A percentile compares a stretch with the other conserved stretches of the same genome.
These are phyloP conservation scores for Physocephala rufipes DNA, from an alignment of 2,888 invertebrate species.

Conservation along the genomic window DNA sequence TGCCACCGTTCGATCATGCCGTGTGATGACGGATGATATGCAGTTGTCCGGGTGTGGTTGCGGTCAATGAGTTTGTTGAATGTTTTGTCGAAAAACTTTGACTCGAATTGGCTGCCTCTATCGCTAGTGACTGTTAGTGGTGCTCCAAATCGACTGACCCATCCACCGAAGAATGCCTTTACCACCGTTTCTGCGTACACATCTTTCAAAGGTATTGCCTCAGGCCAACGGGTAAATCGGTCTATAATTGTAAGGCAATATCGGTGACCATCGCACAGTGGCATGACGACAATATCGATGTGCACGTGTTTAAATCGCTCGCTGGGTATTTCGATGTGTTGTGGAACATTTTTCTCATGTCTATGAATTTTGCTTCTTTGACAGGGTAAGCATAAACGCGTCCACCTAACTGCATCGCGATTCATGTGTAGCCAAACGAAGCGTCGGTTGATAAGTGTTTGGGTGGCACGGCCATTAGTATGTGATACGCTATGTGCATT, in stretches of 20 bases:
- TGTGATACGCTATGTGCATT: conserved; percentile 35
- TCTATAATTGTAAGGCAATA: conserved; percentile 54
- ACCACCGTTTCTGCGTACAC: conserved; percentile 48
- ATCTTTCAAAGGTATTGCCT: conserved; percentile 47
- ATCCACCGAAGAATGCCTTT: conserved; percentile 54
- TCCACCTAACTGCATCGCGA: conserved; percentile 29
- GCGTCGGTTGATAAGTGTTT: conserved; percentile 29
- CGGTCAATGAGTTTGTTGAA: conserved; percentile 42
- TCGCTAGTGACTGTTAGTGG: conserved; percentile 61
- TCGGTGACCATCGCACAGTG: background rate
- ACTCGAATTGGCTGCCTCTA: conserved; percentile 60
- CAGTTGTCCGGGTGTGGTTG: conserved; percentile 37
- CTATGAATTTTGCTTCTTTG: conserved; percentile 35
- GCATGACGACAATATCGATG: conserved; percentile 27
- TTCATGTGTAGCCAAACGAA: conserved; percentile 43
- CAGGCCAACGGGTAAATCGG: conserved; percentile 48
- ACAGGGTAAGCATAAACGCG: conserved; percentile 33
- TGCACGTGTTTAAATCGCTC: conserved; percentile 17
- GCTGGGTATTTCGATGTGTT: conserved; percentile 16
- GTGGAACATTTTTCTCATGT: background rate
- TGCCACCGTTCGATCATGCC: conserved; percentile 38
- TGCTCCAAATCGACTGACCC: conserved; percentile 64
- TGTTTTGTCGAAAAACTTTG: conserved; percentile 50
- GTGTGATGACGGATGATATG: conserved; percentile 35
- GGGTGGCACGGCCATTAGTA: conserved; percentile 32